Percentiles rank a stretch among this genome's conserved stretches.
These are phyloP conservation scores for Neoseiulus cucumeris DNA, from an alignment of 1,140 invertebrate genomes.

Conservation along the genomic window DNA sequence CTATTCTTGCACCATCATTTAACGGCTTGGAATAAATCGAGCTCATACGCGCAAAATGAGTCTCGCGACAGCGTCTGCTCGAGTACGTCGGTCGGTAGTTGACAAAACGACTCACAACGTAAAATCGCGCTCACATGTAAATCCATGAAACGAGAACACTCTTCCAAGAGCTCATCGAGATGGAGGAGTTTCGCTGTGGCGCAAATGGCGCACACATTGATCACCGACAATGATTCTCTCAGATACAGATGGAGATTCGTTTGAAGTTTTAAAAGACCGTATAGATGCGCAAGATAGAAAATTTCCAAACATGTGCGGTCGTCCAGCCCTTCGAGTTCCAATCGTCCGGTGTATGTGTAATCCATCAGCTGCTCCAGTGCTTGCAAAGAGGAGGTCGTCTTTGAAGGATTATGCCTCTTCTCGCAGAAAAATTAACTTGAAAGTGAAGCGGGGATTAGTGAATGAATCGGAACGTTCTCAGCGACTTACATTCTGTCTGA, in stretches of 20 bases:
- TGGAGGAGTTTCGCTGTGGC: slow-evolving; percentile 62
- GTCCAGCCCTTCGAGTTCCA: slow-evolving; percentile 42
- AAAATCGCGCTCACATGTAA: slow-evolving; percentile 63
- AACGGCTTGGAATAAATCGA: slow-evolving; percentile 79
- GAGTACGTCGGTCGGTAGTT: slow-evolving; percentile 45
- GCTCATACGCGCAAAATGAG: slow-evolving; percentile 86
- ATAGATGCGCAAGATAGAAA: slow-evolving; percentile 72
- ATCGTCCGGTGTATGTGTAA: slow-evolving; percentile 83
- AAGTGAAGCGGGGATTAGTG: too few relatives aligned
- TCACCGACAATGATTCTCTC: slow-evolving; percentile 56
- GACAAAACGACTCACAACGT: slow-evolving; percentile 55
- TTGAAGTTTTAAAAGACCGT: slow-evolving; percentile 80
- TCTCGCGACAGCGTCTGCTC: slow-evolving; percentile 58
- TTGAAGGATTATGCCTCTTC: too few relatives aligned
- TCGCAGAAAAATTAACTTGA: too few relatives aligned
- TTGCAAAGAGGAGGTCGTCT: slow-evolving; percentile 56
- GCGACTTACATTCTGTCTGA: too few relatives aligned
- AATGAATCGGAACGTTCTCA: too few relatives aligned
- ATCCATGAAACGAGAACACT: slow-evolving; percentile 59
- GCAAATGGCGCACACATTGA: slow-evolving; percentile 78
- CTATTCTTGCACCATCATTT: slow-evolving; percentile 60
- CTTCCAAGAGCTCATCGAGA: slow-evolving; percentile 38
- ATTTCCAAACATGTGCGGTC: slow-evolving; percentile 70
- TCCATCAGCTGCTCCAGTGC: slow-evolving; percentile 74
- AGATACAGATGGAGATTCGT: slow-evolving; percentile 76